phyloP scores from a whole-genome alignment of 2,888 invertebrate genomes.

The Syrista parreyssii region DNA sequence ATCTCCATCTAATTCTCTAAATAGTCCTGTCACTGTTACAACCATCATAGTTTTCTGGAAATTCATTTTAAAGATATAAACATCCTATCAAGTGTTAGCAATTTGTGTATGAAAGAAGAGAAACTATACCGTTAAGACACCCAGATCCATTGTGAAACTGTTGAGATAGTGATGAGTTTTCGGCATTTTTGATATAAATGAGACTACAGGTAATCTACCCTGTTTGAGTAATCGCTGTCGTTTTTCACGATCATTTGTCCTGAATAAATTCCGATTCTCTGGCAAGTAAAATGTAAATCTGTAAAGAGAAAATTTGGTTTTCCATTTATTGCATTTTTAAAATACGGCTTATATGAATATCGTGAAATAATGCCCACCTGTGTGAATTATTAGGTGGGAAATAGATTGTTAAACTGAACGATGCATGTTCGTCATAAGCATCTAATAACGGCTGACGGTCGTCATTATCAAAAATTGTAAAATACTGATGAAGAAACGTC shows the following conservation, averaged over 20 bases:
- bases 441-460: conserved; percentile 79
- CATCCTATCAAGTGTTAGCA: not conserved
- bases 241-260: conserved; percentile 71
- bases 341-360: not conserved
- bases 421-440: conserved; percentile 86
- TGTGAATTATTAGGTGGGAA: conserved; percentile 12
- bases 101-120: not conserved
- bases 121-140: conserved; percentile 74
- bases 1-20: conserved; percentile 74
- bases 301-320: conserved; percentile 37
- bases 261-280: conserved; percentile 75
- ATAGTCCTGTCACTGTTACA: conserved; percentile 84
- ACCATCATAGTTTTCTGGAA: conserved; percentile 77
- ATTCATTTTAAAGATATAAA: not conserved
- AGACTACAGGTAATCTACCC: conserved; percentile 80
- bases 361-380: conserved; percentile 10
- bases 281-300: conserved; percentile 72
- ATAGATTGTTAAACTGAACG: conserved; percentile 69
- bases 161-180: conserved; percentile 84
- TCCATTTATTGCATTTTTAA: not conserved
- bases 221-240: conserved; percentile 74
- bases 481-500: conserved; percentile 86
- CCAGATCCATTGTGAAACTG: conserved; percentile 87
- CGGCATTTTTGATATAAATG: conserved; percentile 82
- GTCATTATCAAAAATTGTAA: conserved; percentile 81